Base-by-base conservation (phyloP, 2,888 invertebrate species). In the Drosophila bunnanda region DNA sequence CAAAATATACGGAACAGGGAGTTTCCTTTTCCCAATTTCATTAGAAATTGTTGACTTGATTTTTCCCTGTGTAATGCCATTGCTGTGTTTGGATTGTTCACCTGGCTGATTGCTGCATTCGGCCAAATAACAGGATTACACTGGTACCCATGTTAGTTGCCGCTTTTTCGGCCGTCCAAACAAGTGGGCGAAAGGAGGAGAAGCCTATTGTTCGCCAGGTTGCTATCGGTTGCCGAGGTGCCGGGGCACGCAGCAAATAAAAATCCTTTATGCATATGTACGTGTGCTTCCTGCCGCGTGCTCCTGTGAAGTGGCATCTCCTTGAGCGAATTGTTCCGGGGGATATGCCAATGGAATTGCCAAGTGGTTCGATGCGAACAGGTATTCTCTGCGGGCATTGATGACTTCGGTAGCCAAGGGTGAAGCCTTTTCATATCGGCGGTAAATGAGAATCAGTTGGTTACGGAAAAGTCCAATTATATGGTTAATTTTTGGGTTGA, bases 41-140 rank as follows among this genome's bases (percentile, higher is more conserved):
- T n/a, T n/a, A n/a, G n/a, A n/a, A n/a, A n/a, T n/a, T n/a, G n/a
- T n/a, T 25, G 25, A 4, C 25, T 25, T n/a, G 0, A 12, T 52
- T 66, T 58, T 20, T 48, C 4, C 0, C 13, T 8, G 13, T 64
- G 67, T 17, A 15, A 36, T 30, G 39, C 20, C 32, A 34, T 25
- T 38, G 50, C 41, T 50, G 39, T 64, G 57, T 52, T 62, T 53
- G 58, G 39, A 67, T 43, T 69, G 74, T 59, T 72, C 71, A 72
- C 82, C 61, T 75, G 77, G 79, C 72, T 77, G 87, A 83, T 81
- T 79, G 81, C 78, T 58, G 78, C 78, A 78, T 67, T 83, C 75
- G 80, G 74, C 78, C 76, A 73, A 81, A 77, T 83, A 84, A 77
- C 82, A 72, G 83, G 87, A 87, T 87, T 87, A 87, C 84, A 79